These are phyloP conservation scores for Brachyptera risi DNA, from an alignment of 2,888 invertebrate genomes.

Conservation along the genomic window DNA sequence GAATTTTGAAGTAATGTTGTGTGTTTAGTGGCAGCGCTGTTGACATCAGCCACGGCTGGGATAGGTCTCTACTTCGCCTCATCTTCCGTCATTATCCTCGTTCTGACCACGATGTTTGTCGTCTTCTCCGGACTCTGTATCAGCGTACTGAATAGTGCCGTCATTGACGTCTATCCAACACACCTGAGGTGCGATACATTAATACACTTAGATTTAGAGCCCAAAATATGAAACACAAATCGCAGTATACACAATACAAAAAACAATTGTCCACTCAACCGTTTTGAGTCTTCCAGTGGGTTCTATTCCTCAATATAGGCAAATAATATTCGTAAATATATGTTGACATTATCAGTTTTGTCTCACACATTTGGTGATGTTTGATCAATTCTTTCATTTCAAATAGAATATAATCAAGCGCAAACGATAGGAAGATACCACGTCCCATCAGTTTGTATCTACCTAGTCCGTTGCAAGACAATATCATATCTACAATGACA, in stretches of 20 bases:
- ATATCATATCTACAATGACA: too few relatives aligned
- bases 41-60: constrained; percentile 25
- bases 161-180: constrained; percentile 45
- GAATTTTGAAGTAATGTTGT: not conserved
- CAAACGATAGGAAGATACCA: too few relatives aligned
- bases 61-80: constrained; percentile 24
- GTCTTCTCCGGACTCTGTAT: constrained; percentile 44
- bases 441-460: too few relatives aligned
- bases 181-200: constrained; percentile 40
- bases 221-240: not conserved
- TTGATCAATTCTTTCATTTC: too few relatives aligned
- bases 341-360: too few relatives aligned
- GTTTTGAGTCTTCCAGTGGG: not conserved
- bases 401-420: too few relatives aligned
- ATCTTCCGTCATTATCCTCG: constrained; percentile 9
- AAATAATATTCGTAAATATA: too few relatives aligned
- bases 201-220: not conserved
- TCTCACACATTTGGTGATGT: too few relatives aligned
- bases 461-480: too few relatives aligned
- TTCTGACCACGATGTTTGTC: constrained; percentile 38
- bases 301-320: not conserved
- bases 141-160: constrained; percentile 43
- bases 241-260: not conserved
- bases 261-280: not conserved
- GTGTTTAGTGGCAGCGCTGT: constrained; percentile 19